Evolutionary conservation across 2,888 invertebrate genomes (phyloP).

Genomic region (Endotricha flammealis): DNA sequence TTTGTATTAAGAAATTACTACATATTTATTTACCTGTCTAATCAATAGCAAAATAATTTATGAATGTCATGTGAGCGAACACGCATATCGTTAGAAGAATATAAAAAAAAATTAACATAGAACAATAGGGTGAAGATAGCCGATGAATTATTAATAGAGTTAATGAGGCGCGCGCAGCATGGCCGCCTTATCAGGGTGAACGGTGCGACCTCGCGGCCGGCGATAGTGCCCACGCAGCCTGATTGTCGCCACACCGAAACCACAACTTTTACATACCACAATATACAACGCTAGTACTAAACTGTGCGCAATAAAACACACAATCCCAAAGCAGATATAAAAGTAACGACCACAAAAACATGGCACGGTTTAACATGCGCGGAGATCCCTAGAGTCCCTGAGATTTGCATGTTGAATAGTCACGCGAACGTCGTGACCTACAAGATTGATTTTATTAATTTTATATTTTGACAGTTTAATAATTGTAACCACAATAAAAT

Average conservation of each 20-base stretch:
- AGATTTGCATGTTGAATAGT: conserved; percentile 20
- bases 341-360: background rate
- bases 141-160: conserved; percentile 73
- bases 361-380: conserved; percentile 14
- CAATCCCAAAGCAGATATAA: conserved; percentile 11
- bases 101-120: conserved; percentile 57
- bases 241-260: conserved; percentile 67
- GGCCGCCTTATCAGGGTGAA: conserved; percentile 67
- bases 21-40: too few relatives aligned
- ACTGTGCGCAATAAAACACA: conserved; percentile 18
- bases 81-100: too few relatives aligned
- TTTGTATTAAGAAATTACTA: too few relatives aligned
- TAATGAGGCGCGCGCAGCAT: conserved; percentile 57
- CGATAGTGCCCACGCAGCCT: conserved; percentile 75
- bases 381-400: conserved; percentile 19
- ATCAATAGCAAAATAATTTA: too few relatives aligned
- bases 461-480: too few relatives aligned
- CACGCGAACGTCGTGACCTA: too few relatives aligned
- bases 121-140: conserved; percentile 64
- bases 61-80: too few relatives aligned
- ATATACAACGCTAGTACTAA: conserved; percentile 22
- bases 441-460: too few relatives aligned
- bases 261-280: conserved; percentile 36
- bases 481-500: too few relatives aligned
- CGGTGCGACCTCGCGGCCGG: conserved; percentile 59